Evolutionary conservation across 1,140 invertebrate genomes (phyloP).

Genomic region (Leguminivora glycinivorella): DNA sequence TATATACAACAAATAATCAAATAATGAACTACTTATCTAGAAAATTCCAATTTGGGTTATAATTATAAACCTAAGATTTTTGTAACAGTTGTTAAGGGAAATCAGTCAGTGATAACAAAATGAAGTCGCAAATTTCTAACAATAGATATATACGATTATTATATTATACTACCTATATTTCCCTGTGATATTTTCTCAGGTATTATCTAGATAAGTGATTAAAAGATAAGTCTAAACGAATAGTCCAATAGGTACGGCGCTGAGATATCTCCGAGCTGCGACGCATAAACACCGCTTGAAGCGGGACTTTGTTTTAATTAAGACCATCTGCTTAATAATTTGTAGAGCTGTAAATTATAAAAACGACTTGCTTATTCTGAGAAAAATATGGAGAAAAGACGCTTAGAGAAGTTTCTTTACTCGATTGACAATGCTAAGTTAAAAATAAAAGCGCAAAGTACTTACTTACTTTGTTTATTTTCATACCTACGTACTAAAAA

Average conservation of each 20-base stretch:
- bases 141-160: too few species aligned
- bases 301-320: slow-evolving; percentile 23
- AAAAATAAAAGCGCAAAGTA: not conserved
- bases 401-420: not conserved
- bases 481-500: too few species aligned
- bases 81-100: too few species aligned
- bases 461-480: not conserved
- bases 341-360: slow-evolving; percentile 27
- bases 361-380: not conserved
- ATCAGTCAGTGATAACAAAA: too few species aligned
- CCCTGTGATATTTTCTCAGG: not conserved
- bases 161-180: not conserved
- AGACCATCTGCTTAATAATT: slow-evolving; percentile 27
- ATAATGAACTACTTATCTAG: too few species aligned
- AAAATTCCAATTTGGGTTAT: too few species aligned
- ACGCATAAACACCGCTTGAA: slow-evolving; percentile 1
- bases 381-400: slow-evolving; percentile 10
- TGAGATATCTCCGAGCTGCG: slow-evolving; percentile 6
- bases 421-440: not conserved
- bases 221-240: not conserved
- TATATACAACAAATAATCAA: too few species aligned
- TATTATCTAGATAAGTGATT: not conserved
- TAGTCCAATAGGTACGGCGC: not conserved
- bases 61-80: too few species aligned
- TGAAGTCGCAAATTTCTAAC: too few species aligned